Base-by-base conservation (phyloP, 2,113 vertebrate genomes). In the Urocynchramus pylzowi region DNA sequence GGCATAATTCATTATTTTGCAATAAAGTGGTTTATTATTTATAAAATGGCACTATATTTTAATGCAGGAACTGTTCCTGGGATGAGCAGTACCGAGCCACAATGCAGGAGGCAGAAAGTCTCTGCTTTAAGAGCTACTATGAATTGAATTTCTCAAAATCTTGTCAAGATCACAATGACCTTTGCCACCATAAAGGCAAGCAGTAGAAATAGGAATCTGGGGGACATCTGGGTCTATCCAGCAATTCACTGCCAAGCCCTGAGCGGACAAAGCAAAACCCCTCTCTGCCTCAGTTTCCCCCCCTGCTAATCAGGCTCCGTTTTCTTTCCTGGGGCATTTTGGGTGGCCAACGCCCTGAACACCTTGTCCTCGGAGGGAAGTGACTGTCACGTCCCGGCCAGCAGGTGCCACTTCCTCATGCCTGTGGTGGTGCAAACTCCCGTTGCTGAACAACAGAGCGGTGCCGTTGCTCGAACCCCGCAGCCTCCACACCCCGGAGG, bases 381-480 rank as follows among this genome's bases (percentile, higher is more conserved):
- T 0, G 23, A 12, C 57, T 68, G 81, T 89, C 91, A 83, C n/a
- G 53, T 89, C 89, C 91, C 45, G 0, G 0, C 0, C 13, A 81
- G 56, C 23, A 27, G 61, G 41, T 87, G 65, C 57, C 39, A 76
- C 67, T 96, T 96, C 94, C 94, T 96, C 90, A 39, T 96, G 93
- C 93, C 87, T 96, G 94, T 7, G 89, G 91, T 10, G 8, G 49
- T 5, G 7, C 64, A 53, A 90, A 1, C n/a, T 63, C 69, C 27
- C 1, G 26, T 52, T 87, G 90, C 90, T 13, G 63, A 88, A 85
- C 85, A 85, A 95, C 5, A 0, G 73, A n/a, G 33, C 50, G 4
- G 2, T 7, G 80, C 70, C 3, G 11, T 19, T 8, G 35, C 9
- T 37, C 0, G 2, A n/a, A 2, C 15, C 47, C 53, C 2, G 0